Percentiles rank a stretch among this genome's conserved stretches.
Evolutionary conservation across 2,888 invertebrate species (phyloP).

Genomic region (Sarcophaga variegata): DNA sequence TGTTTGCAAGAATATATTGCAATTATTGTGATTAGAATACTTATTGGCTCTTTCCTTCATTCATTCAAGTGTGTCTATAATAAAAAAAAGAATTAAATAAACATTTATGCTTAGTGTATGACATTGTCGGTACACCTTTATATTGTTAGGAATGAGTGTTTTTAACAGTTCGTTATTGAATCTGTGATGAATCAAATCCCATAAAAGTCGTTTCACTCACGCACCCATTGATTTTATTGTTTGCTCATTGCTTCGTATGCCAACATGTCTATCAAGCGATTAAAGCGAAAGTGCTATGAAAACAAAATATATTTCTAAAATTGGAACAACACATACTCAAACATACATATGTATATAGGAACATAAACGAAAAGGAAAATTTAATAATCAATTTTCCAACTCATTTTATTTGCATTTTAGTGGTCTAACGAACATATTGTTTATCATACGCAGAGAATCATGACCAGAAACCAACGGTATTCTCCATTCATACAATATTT

Average conservation of each 20-base stretch:
- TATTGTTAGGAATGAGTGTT: no score
- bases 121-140: no score
- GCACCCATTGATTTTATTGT: slow-evolving; percentile 27
- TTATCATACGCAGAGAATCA: not conserved
- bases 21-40: no score
- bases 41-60: no score
- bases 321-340: not conserved
- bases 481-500: not conserved
- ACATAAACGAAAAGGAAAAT: slow-evolving; percentile 34
- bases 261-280: slow-evolving; percentile 24
- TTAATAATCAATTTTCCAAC: slow-evolving; percentile 55
- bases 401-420: slow-evolving; percentile 51
- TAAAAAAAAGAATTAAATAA: no score
- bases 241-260: not conserved
- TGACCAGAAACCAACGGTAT: not conserved
- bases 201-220: slow-evolving; percentile 24
- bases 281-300: slow-evolving; percentile 32
- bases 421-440: slow-evolving; percentile 33
- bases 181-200: slow-evolving; percentile 43
- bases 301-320: slow-evolving; percentile 34
- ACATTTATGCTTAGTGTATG: no score
- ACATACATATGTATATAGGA: not conserved
- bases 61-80: no score
- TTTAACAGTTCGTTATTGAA: not conserved
- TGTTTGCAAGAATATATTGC: no score